Percentiles rank a stretch among this genome's conserved stretches.
Conservation (phyloP, 2,797 vertebrate species). For the Xenentodon cancila region DNA sequence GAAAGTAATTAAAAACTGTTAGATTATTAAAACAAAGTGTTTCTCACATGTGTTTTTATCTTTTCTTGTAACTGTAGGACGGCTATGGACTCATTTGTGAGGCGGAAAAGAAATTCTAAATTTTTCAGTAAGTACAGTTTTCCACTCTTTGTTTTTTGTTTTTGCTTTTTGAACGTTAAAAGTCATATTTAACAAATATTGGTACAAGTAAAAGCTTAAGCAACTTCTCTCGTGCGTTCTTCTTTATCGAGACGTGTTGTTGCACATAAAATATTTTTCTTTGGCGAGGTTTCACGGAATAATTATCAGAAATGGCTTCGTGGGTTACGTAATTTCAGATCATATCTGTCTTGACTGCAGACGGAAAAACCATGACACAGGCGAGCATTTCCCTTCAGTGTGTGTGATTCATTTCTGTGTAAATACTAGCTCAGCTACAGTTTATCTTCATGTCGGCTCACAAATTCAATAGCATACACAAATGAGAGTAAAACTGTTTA, state of each 20-base stretch:
- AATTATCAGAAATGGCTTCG: neutral
- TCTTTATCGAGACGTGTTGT: neutral
- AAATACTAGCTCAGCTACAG: neutral
- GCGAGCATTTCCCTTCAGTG: conserved; percentile 47
- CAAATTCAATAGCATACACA: neutral
- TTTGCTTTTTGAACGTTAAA: neutral
- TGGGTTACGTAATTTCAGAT: conserved; percentile 27
- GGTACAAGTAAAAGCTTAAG: neutral
- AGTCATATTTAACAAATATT: neutral
- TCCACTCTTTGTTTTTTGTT: neutral
- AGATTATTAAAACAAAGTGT: neutral
- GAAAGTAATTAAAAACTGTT: neutral
- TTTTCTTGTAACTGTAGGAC: conserved; percentile 51
- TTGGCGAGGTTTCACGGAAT: neutral
- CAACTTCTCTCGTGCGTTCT: too few species aligned
- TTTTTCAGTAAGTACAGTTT: conserved; percentile 79
- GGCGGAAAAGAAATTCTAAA: conserved; percentile 77
- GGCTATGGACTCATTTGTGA: conserved; percentile 59
- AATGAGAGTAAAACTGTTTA: conserved; percentile 3
- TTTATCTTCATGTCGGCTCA: conserved; percentile 19
- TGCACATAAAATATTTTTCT: neutral
- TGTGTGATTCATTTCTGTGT: conserved; percentile 48
- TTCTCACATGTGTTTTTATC: neutral
- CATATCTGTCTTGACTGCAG: conserved; percentile 22
- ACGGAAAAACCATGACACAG: conserved; percentile 23